Evolutionary conservation across 2,113 vertebrate genomes (phyloP), one percentile per base, ranked within the genome.

Genomic region (Lutjanus erythropterus): DNA sequence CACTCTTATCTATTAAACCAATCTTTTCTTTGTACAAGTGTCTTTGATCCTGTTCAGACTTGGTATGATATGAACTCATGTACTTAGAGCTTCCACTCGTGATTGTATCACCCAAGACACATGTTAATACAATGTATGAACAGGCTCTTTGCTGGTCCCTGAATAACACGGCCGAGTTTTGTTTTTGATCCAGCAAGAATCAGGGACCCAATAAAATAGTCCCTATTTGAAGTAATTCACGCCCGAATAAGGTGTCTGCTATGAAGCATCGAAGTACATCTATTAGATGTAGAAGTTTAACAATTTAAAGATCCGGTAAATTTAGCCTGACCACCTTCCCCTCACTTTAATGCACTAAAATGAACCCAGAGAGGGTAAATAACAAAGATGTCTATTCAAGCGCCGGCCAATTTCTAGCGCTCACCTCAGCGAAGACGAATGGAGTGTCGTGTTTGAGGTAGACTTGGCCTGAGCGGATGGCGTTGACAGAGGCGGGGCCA

Each of bases 361-460:
- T 42, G 1, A 49, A 39, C 11, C n/a, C 18, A 6, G 4, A 58
- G 52, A 21, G 9, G 59, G 50, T 67, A 6, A 41, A 42, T 37
- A 9, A n/a, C 10, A 50, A 37, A 53, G 8, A 46, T 29, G 8
- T 16, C 16, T 7, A 3, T 29, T 41, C 19, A 23, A 61, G 31
- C 6, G 1, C 56, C 16, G 37, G 19, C 23, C 29, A 56, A 21
- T 41, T 52, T 71, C 19, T 10, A 23, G 10, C 49, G 58, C 84
- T 92, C 81, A 97, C 97, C 96, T 97, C 97, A 0, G 97, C 96
- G 25, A 98, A 98, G 80, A 97, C 96, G 77, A 98, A 98, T 6
- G 97, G 95, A 0, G 96, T 94, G 74, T 98, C 97, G 0, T 97
- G 95, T 86, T 96, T 97, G 88, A 97, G 95, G 93, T 95, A 97